A percentile compares a stretch with the other conserved stretches of the same genome.
phyloP scores from a whole-genome alignment of 2,888 invertebrate species.

The Parnassius apollo region DNA sequence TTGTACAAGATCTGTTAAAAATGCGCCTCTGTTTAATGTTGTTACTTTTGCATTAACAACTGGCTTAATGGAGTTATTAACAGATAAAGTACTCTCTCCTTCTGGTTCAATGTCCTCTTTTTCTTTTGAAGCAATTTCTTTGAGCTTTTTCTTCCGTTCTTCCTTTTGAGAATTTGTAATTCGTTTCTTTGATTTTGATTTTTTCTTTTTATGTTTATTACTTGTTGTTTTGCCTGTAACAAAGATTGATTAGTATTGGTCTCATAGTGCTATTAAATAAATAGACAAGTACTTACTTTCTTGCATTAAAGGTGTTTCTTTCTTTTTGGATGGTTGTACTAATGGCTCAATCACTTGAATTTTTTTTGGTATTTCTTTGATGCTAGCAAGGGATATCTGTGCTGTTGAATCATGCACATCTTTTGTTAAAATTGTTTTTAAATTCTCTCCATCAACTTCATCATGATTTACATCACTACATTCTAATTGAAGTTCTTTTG shows the following conservation, averaged over 20 bases:
- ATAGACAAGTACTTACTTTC: slow-evolving; percentile 44
- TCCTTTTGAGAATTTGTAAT: slow-evolving; percentile 60
- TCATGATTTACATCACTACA: slow-evolving; percentile 30
- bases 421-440: slow-evolving; percentile 31
- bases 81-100: slow-evolving; percentile 30
- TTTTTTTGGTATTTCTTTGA: slow-evolving; percentile 41
- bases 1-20: slow-evolving; percentile 62
- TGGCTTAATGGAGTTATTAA: slow-evolving; percentile 38
- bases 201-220: slow-evolving; percentile 27
- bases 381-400: slow-evolving; percentile 28
- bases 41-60: slow-evolving; percentile 71
- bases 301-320: slow-evolving; percentile 31
- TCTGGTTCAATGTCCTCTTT: slow-evolving; percentile 41
- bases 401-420: slow-evolving; percentile 27
- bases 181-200: slow-evolving; percentile 43
- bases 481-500: neutral
- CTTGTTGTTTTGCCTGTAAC: slow-evolving; percentile 15
- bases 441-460: slow-evolving; percentile 42
- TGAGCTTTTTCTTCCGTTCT: slow-evolving; percentile 74
- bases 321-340: slow-evolving; percentile 41
- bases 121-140: slow-evolving; percentile 68
- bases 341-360: slow-evolving; percentile 56
- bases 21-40: slow-evolving; percentile 77
- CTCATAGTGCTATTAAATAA: neutral
- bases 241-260: neutral